A percentile compares a stretch with the other conserved stretches of the same genome.
These are phyloP conservation scores for Oreamnos americanus DNA, from an alignment of 2,113 vertebrate genomes.

Conservation along the genomic window DNA sequence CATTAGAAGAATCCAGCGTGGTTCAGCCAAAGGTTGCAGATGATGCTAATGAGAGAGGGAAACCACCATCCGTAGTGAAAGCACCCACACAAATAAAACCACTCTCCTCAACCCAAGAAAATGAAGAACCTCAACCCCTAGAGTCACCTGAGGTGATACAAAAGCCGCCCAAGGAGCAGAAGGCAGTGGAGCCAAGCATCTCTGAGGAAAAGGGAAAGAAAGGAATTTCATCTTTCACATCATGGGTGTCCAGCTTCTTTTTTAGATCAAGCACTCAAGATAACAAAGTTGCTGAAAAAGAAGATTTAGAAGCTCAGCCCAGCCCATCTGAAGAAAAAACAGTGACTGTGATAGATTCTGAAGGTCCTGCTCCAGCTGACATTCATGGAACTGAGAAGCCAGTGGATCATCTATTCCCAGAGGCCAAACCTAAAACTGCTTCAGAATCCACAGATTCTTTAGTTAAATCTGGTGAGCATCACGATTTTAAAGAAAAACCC, in stretches of 20 bases:
- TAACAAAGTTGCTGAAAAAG: conserved; percentile 37
- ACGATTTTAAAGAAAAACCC: neutral
- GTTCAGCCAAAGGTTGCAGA: neutral
- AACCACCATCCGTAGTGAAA: neutral
- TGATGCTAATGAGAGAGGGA: neutral
- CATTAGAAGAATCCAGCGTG: neutral
- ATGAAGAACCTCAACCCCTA: neutral
- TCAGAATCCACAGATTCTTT: neutral
- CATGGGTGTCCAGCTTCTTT: conserved; percentile 70
- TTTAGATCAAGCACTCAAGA: conserved; percentile 56
- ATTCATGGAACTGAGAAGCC: neutral
- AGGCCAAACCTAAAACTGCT: neutral
- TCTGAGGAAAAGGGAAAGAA: conserved; percentile 55
- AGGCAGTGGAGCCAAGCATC: neutral
- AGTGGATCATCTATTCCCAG: neutral
- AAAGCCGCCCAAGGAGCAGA: neutral
- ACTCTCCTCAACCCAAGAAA: neutral
- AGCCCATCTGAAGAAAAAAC: conserved; percentile 7
- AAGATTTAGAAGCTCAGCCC: conserved; percentile 58
- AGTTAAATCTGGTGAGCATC: conserved; percentile 11
- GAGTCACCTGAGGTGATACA: conserved; percentile 12
- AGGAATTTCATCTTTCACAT: conserved; percentile 68
- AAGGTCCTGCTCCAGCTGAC: neutral
- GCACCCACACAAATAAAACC: neutral
- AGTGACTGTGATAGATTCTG: neutral